Conservation (phyloP, 2,113 vertebrate species). For the Phalacrocorax carbo region DNA sequence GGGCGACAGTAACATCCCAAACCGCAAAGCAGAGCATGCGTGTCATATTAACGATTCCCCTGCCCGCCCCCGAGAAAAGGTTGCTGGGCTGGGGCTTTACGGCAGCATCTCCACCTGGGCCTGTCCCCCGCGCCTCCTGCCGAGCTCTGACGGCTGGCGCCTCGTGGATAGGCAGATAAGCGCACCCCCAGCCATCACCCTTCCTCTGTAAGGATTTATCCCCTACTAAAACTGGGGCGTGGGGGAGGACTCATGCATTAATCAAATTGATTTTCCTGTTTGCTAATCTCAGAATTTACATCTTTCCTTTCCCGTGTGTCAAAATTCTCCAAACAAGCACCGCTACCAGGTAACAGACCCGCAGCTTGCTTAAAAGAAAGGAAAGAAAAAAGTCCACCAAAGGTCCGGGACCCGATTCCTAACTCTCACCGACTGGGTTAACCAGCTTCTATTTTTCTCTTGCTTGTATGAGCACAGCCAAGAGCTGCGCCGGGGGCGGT, state of each 20-base stretch:
- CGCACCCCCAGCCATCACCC: background rate
- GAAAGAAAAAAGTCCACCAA: background rate
- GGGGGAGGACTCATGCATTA: background rate
- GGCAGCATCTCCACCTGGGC: background rate
- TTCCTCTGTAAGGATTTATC: background rate
- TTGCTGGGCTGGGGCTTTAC: background rate
- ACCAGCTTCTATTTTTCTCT: background rate
- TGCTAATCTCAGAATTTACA: constrained; percentile 14
- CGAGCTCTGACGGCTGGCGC: background rate
- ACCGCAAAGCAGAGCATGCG: background rate
- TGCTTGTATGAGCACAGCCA: background rate
- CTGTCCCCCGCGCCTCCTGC: background rate
- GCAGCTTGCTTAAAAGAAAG: background rate
- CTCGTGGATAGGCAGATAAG: constrained; percentile 13
- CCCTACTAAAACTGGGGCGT: background rate
- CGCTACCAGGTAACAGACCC: background rate
- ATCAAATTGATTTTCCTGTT: constrained; percentile 30
- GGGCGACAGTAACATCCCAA: background rate
- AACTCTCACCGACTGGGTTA: background rate
- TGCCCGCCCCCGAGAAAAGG: background rate
- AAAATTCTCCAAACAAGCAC: background rate
- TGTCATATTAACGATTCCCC: background rate
- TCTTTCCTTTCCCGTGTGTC: constrained; percentile 10
- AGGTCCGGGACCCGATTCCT: background rate
- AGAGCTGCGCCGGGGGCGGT: background rate